Base-by-base conservation (phyloP, 1,140 invertebrate species). In the Tetraneura akinire region DNA sequence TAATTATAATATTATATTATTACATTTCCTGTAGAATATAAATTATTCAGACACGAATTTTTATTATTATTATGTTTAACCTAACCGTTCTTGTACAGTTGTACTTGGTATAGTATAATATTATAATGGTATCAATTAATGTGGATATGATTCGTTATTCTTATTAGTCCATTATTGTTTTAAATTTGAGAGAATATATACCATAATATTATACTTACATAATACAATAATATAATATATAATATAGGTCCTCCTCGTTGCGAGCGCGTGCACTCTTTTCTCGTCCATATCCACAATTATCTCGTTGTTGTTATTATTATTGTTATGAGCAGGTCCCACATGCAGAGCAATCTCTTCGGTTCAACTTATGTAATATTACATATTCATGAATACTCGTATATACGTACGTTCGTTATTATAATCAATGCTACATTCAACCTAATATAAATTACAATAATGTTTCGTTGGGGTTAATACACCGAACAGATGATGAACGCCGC, bases 61-160 rank as follows among this genome's bases (percentile, higher is more conserved):
- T n/a, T n/a, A n/a, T n/a, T n/a, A n/a, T n/a, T n/a, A n/a, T n/a
- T n/a, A n/a, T n/a, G n/a, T n/a, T n/a, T n/a, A n/a, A n/a, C n/a
- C n/a, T n/a, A n/a, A n/a, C n/a, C n/a, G n/a, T n/a, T n/a, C n/a
- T n/a, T n/a, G n/a, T n/a, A n/a, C n/a, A n/a, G n/a, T n/a, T n/a
- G n/a, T n/a, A n/a, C n/a, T n/a, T n/a, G n/a, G n/a, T n/a, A n/a
- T n/a, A n/a, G n/a, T n/a, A n/a, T n/a, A n/a, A n/a, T n/a, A n/a
- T n/a, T n/a, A n/a, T 66, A 66, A 66, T 66, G 18, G 62, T 71
- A 51, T 71, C 68, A 71, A 51, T 71, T 71, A 71, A 51, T 51
- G 26, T 6, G 18, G 26, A 71, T 26, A 29, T 14, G 26, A 49
- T 21, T 71, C 68, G 32, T 37, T 37, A 37, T n/a, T n/a, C n/a